Evolutionary conservation across 2,797 vertebrate genomes (phyloP), one percentile per base, ranked within the genome.

Genomic region (Acomys russatus): DNA sequence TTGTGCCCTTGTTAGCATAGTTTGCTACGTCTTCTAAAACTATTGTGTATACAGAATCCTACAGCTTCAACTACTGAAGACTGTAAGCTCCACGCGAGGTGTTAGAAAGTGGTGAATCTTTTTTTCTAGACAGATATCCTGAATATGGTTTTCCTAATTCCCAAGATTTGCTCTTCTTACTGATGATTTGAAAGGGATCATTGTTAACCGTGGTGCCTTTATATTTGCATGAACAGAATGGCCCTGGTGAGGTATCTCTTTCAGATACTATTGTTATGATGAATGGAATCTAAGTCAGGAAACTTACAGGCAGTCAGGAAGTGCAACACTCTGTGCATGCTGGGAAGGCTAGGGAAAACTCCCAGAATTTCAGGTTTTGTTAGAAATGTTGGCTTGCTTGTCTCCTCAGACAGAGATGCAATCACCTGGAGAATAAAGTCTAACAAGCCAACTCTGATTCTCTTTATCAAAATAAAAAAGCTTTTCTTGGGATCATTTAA

Each of bases 401-500:
- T 33, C 4, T 18, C 77, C 54, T 91, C 56, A 90, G 33, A 88
- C 35, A 84, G 30, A 7, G 25, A 4, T 25, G n/a, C 18, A 66
- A 0, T 71, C 61, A 88, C 33, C 90, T 63, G 23, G 84, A n/a
- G 64, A 80, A 92, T 90, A 20, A 88, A 90, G 12, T 64, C 87
- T 92, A 54, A 76, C 83, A 94, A 17, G n/a, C 73, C 33, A 92
- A 30, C 23, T 95, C 49, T 90, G 2, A 68, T 91, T 95, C 93
- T 18, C 70, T 91, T 87, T 61, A 88, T 54, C 44, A 87, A 90
- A 92, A 80, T 79, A 64, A 68, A 49, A 93, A 80, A 70, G 78
- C 11, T 89, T 93, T 83, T 93, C 68, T 93, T 90, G 68, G 56
- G 96, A 96, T 83, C 90, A 84, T 44, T 91, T 88, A 73, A 86